Base-by-base conservation (phyloP, 1,140 invertebrate species). In the Schlechtendalia chinensis region DNA sequence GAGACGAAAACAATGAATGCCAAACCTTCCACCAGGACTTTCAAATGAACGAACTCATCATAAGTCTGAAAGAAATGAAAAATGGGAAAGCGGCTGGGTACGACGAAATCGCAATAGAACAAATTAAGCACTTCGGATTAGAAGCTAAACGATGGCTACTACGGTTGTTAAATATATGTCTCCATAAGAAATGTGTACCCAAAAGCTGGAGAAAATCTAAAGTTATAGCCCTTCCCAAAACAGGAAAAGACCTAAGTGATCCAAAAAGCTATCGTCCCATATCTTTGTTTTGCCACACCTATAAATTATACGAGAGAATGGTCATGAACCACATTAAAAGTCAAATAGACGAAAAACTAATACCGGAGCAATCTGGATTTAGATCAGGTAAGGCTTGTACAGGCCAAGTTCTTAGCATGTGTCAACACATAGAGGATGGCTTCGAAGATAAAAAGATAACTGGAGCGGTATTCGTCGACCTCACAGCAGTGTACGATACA, bases 221-320 rank as follows among this genome's bases (percentile, higher is more conserved):
- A n/a, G 82, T 82, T 16, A 61, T 81, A 69, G 82, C 82, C 14
- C 39, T 82, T 50, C 74, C 80, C 16, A 82, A 82, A 82, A 81
- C 82, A 29, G 82, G 82, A 19, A 54, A 50, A 58, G 50, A 54
- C 10, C 29, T 58, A 27, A 32, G 27, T 53, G n/a, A n/a, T n/a
- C n/a, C n/a, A 47, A 32, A 77, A 77, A 59, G 65, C 17, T 82
- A 81, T 17, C 69, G 80, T n/a, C 82, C 82, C 8, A 81, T 82
- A 16, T 58, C 82, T 1, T 50, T 80, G 50, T 77, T 82, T 22
- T 80, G 77, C n/a, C n/a, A n/a, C n/a, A n/a, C n/a, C n/a, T n/a
- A n/a, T n/a, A n/a, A n/a, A n/a, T n/a, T n/a, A n/a, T n/a, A n/a
- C n/a, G n/a, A n/a, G n/a, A n/a, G n/a, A n/a, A n/a, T n/a, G n/a